Percentiles rank a stretch among this genome's conserved stretches.
Evolutionary conservation across 2,888 invertebrate genomes (phyloP).

Genomic region (Cosmorhoe ocellata): DNA sequence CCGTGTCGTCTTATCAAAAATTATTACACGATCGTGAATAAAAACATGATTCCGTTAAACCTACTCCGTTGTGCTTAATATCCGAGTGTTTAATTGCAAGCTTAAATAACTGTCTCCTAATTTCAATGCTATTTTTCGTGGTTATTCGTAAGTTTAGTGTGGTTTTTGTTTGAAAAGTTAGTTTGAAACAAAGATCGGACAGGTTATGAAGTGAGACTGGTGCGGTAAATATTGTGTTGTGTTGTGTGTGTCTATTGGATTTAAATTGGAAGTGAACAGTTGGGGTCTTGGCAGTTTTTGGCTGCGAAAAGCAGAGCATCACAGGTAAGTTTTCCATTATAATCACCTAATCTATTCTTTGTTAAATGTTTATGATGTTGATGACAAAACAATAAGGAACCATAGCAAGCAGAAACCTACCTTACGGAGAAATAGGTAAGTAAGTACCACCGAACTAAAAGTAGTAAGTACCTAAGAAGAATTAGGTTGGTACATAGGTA

Average conservation of each 20-base stretch:
- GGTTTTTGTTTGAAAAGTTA: constrained; percentile 35
- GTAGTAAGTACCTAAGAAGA: too few relatives aligned
- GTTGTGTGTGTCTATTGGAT: constrained; percentile 57
- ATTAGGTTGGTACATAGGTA: too few relatives aligned
- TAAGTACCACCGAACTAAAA: too few relatives aligned
- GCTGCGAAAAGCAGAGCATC: not conserved
- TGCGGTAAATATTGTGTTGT: constrained; percentile 38
- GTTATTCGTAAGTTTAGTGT: constrained; percentile 25
- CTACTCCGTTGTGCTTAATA: constrained; percentile 37
- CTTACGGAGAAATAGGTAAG: too few relatives aligned
- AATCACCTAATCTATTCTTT: too few relatives aligned
- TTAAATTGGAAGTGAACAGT: constrained; percentile 48
- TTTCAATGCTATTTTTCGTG: constrained; percentile 24
- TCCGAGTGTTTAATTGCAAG: constrained; percentile 37
- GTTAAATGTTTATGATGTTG: too few relatives aligned
- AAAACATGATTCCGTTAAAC: constrained; percentile 50
- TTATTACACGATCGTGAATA: constrained; percentile 50
- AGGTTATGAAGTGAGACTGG: constrained; percentile 24
- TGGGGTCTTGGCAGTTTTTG: not conserved
- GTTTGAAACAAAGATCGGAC: constrained; percentile 28
- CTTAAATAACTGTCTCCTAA: constrained; percentile 26
- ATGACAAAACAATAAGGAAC: too few relatives aligned
- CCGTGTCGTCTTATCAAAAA: constrained; percentile 45
- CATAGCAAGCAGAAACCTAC: too few relatives aligned
- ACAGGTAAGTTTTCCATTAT: constrained; percentile 11